Evolutionary conservation across 2,113 vertebrate species (phyloP).

Genomic region (Gymnobelideus leadbeateri): DNA sequence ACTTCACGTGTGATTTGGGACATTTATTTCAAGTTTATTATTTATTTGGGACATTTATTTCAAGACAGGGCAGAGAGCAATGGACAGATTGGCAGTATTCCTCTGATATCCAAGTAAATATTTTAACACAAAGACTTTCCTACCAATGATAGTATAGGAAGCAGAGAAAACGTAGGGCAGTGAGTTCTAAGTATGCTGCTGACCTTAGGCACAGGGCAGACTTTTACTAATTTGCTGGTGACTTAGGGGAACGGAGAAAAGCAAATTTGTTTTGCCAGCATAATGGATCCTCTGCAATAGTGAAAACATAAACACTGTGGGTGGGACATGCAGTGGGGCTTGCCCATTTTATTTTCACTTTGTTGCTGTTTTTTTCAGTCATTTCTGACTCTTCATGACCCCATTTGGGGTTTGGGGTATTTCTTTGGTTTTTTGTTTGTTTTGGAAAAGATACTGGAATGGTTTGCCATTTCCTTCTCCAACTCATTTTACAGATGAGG

Average conservation of each 20-base stretch:
- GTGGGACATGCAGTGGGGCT: background rate
- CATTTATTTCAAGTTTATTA: too few species aligned
- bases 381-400: background rate
- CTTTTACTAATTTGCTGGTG: background rate
- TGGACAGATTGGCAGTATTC: background rate
- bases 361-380: background rate
- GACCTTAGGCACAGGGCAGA: background rate
- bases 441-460: background rate
- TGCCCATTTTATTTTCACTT: background rate
- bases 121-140: background rate
- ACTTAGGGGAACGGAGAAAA: background rate
- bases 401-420: background rate
- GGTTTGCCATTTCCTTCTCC: background rate
- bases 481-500: background rate
- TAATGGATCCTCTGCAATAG: background rate
- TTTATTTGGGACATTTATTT: too few species aligned
- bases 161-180: background rate
- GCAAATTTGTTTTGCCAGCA: background rate
- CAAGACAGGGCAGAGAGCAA: background rate
- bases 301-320: background rate
- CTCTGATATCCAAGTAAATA: background rate
- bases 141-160: background rate
- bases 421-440: background rate
- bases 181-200: background rate
- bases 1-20: background rate